Base-by-base conservation (phyloP, 1,140 invertebrate species). In the Drosophila arawakana region DNA sequence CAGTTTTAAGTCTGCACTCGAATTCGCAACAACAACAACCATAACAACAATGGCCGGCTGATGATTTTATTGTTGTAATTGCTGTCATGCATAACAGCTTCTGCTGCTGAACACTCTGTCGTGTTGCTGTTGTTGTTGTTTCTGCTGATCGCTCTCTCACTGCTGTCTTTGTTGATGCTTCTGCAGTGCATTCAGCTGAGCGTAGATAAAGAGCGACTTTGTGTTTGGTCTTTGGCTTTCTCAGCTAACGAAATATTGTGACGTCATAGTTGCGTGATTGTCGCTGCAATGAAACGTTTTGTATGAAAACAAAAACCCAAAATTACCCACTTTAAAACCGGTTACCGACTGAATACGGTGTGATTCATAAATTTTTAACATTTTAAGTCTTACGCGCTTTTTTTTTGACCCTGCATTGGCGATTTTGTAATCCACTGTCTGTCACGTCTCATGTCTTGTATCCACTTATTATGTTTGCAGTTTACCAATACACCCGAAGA, bases 251-350 rank as follows among this genome's bases (percentile, higher is more conserved):
- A 63, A 55, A 61, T 30, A 2, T 30, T 30, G 25, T 77, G 81
- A 80, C 71, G 81, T 76, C 73, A 59, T 49, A 76, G 77, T 76
- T 86, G 82, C 82, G 83, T 86, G 82, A 86, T 76, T 81, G 25
- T 30, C 25, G 71, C 60, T 34, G 62, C 62, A 81, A 78, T 78
- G 75, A 73, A 80, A 74, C 50, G 55, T 75, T 81, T 68, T 69
- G 65, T 78, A 68, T 57, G 39, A 44, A 60, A 44, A 69, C 66
- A 73, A 72, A 78, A 76, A 77, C 73, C 52, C 83, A 59, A 88
- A 77, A 79, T 88, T 80, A 88, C 74, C 83, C 85, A 85, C 75
- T 85, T 61, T 46, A 50, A 54, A 86, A 88, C 82, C 59, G 73
- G 83, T 86, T 86, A 37, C 47, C 37, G 73, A 73, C 70, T 71